Conservation (phyloP, 2,888 invertebrate species). For the Alcis repandata region DNA sequence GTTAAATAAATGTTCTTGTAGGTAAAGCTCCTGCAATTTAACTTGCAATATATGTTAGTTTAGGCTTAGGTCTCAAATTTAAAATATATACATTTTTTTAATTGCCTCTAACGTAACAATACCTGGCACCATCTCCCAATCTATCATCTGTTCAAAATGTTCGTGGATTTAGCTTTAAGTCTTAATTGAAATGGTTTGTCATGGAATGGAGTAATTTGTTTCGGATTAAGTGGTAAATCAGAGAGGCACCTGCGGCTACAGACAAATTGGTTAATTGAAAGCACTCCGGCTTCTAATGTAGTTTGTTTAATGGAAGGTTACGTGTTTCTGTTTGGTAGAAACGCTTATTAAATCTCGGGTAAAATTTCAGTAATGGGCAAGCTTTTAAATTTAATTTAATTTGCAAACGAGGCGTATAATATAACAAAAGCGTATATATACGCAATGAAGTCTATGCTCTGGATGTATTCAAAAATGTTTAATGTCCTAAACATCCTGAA, state of each 20-base stretch:
- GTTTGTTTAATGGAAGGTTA: background rate
- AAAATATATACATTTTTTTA: background rate
- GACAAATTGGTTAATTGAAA: constrained; percentile 24
- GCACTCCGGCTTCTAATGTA: constrained; percentile 2
- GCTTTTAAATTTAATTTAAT: background rate
- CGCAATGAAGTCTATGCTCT: too few species aligned
- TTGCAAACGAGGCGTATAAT: background rate
- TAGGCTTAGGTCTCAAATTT: background rate
- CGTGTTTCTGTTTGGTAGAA: background rate
- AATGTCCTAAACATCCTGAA: too few species aligned
- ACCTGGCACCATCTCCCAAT: constrained; percentile 3
- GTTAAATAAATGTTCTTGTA: too few species aligned
- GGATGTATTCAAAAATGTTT: too few species aligned
- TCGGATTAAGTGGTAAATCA: constrained; percentile 30
- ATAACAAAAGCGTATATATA: too few species aligned
- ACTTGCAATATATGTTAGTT: too few species aligned
- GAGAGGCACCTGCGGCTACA: constrained; percentile 13
- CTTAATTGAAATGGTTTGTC: constrained; percentile 42
- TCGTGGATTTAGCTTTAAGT: constrained; percentile 32
- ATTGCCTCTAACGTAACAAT: constrained; percentile 4
- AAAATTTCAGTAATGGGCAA: background rate
- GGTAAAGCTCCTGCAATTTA: too few species aligned
- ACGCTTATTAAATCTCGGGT: background rate
- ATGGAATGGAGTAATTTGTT: constrained; percentile 36
- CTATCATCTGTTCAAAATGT: constrained; percentile 25